A percentile compares a stretch with the other conserved stretches of the same genome.
phyloP scores from a whole-genome alignment of 1,140 invertebrate genomes.

The Pantala flavescens region DNA sequence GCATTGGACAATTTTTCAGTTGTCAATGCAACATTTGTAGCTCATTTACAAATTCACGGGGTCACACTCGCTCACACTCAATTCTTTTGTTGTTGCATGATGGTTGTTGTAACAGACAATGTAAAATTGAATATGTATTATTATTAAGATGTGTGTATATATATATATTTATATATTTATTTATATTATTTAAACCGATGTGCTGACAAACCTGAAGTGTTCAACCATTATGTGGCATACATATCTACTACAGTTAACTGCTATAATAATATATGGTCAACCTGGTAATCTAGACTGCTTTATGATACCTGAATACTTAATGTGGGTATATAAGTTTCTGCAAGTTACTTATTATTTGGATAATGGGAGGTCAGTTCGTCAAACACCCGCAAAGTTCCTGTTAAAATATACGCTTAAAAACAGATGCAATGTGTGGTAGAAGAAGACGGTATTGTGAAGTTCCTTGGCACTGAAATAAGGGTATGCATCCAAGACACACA shows the following conservation, averaged over 20 bases:
- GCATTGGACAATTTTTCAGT: conserved; percentile 6
- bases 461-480: conserved; percentile 8
- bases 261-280: conserved; percentile 10
- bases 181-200: conserved; percentile 11
- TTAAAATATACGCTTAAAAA: conserved; percentile 5
- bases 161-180: not conserved
- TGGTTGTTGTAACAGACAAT: conserved; percentile 9
- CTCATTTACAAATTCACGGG: conserved; percentile 9
- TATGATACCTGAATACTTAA: conserved; percentile 10
- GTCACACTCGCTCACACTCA: conserved; percentile 5
- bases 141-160: conserved; percentile 8
- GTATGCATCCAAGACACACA: conserved; percentile 5
- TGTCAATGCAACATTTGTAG: conserved; percentile 7
- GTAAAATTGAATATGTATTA: conserved; percentile 11
- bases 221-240: conserved; percentile 9
- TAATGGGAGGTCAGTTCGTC: conserved; percentile 7
- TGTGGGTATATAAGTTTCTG: conserved; percentile 6
- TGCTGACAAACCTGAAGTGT: conserved; percentile 8
- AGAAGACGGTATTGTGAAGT: conserved; percentile 9
- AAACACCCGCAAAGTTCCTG: conserved; percentile 7
- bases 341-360: conserved; percentile 10
- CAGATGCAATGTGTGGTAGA: conserved; percentile 1
- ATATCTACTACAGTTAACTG: conserved; percentile 10
- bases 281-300: conserved; percentile 8
- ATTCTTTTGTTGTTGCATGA: not conserved